These are phyloP conservation scores for Sipha flava DNA, from an alignment of 1,140 invertebrate species.

Conservation along the genomic window DNA sequence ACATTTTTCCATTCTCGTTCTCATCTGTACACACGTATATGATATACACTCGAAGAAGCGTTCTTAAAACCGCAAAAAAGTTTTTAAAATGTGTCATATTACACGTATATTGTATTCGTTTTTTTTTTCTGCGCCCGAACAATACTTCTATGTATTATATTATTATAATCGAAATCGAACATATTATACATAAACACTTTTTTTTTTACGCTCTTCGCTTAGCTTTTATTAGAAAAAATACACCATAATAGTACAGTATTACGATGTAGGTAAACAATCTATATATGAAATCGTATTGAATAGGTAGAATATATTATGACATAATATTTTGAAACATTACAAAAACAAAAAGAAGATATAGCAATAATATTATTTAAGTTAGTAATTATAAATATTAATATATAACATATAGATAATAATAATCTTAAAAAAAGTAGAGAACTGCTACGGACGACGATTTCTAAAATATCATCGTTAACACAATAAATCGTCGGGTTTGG, in stretches of 20 bases:
- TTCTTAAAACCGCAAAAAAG: too few species aligned
- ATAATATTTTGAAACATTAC: too few species aligned
- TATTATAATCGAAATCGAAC: not conserved
- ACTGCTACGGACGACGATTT: not conserved
- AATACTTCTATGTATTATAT: not conserved
- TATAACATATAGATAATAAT: not conserved
- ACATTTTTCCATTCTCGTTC: too few species aligned
- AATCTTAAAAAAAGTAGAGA: not conserved
- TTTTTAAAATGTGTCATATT: too few species aligned
- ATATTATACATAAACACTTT: not conserved
- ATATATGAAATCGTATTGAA: not conserved
- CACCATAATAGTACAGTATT: not conserved
- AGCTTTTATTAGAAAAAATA: not conserved
- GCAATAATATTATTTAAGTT: not conserved
- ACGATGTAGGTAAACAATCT: not conserved
- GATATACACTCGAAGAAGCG: too few species aligned
- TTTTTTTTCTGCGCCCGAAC: not conserved
- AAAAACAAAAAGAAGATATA: not conserved
- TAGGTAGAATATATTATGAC: not conserved
- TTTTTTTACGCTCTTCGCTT: too few species aligned
- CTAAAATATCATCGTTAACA: not conserved
- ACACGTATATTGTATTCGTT: not conserved
- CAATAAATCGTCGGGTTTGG: not conserved
- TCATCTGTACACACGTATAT: too few species aligned
- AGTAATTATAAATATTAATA: not conserved